Base-by-base conservation (phyloP, 2,113 vertebrate species). In the Pandion haliaetus region DNA sequence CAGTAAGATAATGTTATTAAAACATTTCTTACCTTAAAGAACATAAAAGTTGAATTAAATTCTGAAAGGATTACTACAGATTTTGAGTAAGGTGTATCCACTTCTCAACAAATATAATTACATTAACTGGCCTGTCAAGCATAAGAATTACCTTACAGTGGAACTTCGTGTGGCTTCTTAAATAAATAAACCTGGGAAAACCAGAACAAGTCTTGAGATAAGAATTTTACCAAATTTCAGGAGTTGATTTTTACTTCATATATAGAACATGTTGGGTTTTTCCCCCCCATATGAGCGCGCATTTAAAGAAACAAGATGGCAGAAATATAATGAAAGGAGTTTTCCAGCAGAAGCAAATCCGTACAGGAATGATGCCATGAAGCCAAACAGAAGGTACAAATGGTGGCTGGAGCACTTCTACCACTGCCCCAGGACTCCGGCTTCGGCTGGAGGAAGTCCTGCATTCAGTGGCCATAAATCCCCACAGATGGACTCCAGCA, bases 11-110 rank as follows among this genome's bases (percentile, higher is more conserved):
- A 50, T 49, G 14, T 36, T 76, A 70, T 45, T 77, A 69, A 72
- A 85, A 67, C 59, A 81, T 84, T 78, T 82, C 70, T 85, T 82
- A 86, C 58, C 52, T 54, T 92, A 71, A 50, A 91, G 40, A 50
- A 81, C 16, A 71, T 50, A 36, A 67, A 87, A 49, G 23, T 61
- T 49, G 42, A 93, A 87, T 62, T 69, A 81, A 62, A 87, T 81
- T 93, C 76, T 74, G 67, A 81, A 92, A 58, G 25, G 24, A 66
- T 73, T 52, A 66, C 18, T 54, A 65, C 17, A 93, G 12, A 52
- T 95, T 86, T 87, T 10, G 16, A 70, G 19, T 47, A 63, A 89
- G 47, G 38, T 59, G 8, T 45, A 82, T 71, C 16, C 32, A 58
- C 32, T 73, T 70, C 82, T 38, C 40, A 88, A 71, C 70, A 84